Conservation (phyloP, 2,888 invertebrate species). For the Oscheius myriophilus region DNA sequence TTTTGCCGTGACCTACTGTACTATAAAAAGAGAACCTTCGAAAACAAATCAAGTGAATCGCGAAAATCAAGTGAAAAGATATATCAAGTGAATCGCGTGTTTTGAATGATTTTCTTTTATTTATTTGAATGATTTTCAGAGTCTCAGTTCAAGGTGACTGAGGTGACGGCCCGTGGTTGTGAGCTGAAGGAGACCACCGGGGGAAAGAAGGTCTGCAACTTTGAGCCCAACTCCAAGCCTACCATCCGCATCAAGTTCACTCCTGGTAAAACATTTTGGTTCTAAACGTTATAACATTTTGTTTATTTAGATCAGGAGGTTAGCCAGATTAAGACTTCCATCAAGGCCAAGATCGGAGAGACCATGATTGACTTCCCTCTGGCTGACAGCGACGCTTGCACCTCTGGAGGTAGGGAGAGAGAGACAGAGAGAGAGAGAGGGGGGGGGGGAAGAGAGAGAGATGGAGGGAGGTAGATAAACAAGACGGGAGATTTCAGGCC, state of each 20-base stretch:
- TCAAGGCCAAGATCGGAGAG: conserved; percentile 48
- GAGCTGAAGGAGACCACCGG: conserved; percentile 28
- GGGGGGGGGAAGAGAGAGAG: no score
- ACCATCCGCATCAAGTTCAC: conserved; percentile 28
- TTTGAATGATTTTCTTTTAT: no score
- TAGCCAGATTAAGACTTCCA: conserved; percentile 38
- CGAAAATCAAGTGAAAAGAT: no score
- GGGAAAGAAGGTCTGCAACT: conserved; percentile 39
- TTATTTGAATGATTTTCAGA: no score
- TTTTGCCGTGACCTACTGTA: no score
- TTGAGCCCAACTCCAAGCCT: conserved; percentile 34
- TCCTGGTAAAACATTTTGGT: no score
- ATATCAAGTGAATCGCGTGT: no score
- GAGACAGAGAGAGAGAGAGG: no score
- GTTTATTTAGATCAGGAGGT: conserved; percentile 25
- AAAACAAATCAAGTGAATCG: no score
- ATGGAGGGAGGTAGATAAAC: not conserved
- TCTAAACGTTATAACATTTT: not conserved
- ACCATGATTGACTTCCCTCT: conserved; percentile 53
- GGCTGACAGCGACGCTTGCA: conserved; percentile 47
- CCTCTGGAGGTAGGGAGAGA: conserved; percentile 7
- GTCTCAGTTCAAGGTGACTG: conserved; percentile 23
- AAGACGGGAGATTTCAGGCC: conserved; percentile 4
- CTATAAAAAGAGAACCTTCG: no score
- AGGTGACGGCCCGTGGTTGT: conserved; percentile 25